These are phyloP conservation scores for Enteromius paludinosus DNA, from an alignment of 2,797 vertebrate species.

Conservation along the genomic window DNA sequence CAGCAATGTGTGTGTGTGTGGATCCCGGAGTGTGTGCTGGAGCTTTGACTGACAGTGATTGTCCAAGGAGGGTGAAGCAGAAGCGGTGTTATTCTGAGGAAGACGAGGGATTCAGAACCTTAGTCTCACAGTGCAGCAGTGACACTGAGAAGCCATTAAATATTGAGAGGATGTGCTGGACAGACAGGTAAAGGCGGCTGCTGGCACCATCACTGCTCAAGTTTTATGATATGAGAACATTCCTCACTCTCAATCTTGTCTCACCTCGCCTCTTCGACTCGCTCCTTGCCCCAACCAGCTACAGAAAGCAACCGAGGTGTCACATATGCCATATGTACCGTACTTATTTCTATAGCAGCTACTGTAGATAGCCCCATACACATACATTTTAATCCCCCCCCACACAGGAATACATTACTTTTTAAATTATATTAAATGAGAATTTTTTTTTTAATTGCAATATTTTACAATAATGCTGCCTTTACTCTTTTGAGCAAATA, in stretches of 20 bases:
- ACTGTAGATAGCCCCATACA: not conserved
- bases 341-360: not conserved
- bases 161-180: slow-evolving; percentile 36
- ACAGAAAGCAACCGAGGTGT: not conserved
- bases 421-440: not conserved
- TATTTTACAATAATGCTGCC: not conserved
- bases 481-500: not conserved
- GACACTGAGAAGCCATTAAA: slow-evolving; percentile 51
- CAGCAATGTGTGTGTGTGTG: not conserved
- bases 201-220: slow-evolving; percentile 8
- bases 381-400: not conserved
- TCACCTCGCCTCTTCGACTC: slow-evolving; percentile 17
- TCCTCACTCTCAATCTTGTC: slow-evolving; percentile 23
- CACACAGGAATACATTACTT: not conserved
- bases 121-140: slow-evolving; percentile 22
- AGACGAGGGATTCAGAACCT: slow-evolving; percentile 46
- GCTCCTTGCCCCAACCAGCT: slow-evolving; percentile 32
- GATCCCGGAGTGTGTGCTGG: not conserved
- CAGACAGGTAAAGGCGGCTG: slow-evolving; percentile 18
- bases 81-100: slow-evolving; percentile 46
- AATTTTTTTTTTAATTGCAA: not conserved
- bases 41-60: slow-evolving; percentile 23
- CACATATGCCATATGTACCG: not conserved
- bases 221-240: slow-evolving; percentile 35
- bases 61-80: not conserved